Conservation (phyloP, 2,888 invertebrate genomes). For the Dinocampus coccinellae region DNA sequence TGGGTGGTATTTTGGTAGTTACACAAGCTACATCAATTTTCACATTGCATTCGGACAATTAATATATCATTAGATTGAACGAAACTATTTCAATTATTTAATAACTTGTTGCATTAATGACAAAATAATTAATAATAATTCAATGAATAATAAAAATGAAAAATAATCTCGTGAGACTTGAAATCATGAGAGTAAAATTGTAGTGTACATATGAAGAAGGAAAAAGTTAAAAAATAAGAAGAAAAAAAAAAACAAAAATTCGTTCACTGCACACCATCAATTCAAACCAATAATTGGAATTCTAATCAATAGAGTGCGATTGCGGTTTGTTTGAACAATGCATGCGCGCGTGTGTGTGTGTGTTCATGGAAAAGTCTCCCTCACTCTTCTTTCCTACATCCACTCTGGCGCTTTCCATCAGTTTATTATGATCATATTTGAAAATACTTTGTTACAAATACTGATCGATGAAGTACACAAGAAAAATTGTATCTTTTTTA, state of each 20-base stretch:
- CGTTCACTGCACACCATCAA: slow-evolving; percentile 36
- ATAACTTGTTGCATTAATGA: background rate
- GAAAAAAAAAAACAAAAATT: slow-evolving; percentile 44
- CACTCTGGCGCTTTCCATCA: slow-evolving; percentile 25
- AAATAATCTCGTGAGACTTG: too few species aligned
- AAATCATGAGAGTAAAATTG: background rate
- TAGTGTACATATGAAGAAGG: background rate
- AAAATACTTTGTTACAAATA: background rate
- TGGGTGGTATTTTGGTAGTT: background rate
- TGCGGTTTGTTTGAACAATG: slow-evolving; percentile 41
- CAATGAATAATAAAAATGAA: too few species aligned
- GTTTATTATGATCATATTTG: slow-evolving; percentile 25
- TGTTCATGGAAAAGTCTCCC: slow-evolving; percentile 25
- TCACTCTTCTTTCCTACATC: slow-evolving; percentile 28
- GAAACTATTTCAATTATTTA: background rate
- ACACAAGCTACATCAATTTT: background rate
- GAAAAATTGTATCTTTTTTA: slow-evolving; percentile 6
- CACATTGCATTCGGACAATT: slow-evolving; percentile 15
- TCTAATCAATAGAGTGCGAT: slow-evolving; percentile 62
- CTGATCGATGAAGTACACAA: slow-evolving; percentile 1
- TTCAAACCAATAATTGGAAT: slow-evolving; percentile 64
- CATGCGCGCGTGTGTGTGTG: slow-evolving; percentile 49
- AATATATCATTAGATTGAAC: slow-evolving; percentile 26
- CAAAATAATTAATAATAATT: too few species aligned
- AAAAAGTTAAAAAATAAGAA: slow-evolving; percentile 40